Evolutionary conservation across 2,113 vertebrate species (phyloP).

Genomic region (Gallinago paraguaiae): DNA sequence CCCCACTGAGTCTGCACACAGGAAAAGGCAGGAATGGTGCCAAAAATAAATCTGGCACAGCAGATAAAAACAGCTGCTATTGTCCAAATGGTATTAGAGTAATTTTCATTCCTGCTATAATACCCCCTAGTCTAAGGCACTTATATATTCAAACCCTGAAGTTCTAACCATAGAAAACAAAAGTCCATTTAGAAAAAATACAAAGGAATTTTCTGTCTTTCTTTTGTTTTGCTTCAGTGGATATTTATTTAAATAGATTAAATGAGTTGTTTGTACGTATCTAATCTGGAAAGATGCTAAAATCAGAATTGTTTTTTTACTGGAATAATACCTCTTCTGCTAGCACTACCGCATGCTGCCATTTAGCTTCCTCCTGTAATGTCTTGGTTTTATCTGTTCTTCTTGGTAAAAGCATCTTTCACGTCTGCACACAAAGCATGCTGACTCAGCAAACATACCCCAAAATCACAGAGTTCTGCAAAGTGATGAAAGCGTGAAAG

Average conservation of each 20-base stretch:
- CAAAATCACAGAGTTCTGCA: background rate
- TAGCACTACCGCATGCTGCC: background rate
- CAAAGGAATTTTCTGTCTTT: background rate
- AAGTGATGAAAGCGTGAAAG: background rate
- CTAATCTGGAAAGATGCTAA: background rate
- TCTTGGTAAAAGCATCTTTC: background rate
- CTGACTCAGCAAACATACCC: background rate
- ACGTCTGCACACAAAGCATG: background rate
- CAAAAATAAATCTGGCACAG: slow-evolving; percentile 11
- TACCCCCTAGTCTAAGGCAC: background rate
- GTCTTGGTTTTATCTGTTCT: background rate
- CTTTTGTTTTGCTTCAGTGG: background rate
- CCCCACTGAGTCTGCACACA: background rate
- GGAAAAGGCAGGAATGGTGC: background rate
- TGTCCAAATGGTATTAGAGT: background rate
- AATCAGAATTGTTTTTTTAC: background rate
- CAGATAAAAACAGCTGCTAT: slow-evolving; percentile 27
- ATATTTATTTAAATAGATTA: background rate
- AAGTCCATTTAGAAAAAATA: background rate
- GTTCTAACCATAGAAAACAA: background rate
- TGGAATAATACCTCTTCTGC: background rate
- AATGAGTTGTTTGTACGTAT: background rate
- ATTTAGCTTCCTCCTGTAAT: background rate
- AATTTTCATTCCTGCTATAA: background rate
- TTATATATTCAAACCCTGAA: background rate